These are phyloP conservation scores for Nasonia oneida DNA, from an alignment of 2,888 invertebrate genomes.

Conservation along the genomic window DNA sequence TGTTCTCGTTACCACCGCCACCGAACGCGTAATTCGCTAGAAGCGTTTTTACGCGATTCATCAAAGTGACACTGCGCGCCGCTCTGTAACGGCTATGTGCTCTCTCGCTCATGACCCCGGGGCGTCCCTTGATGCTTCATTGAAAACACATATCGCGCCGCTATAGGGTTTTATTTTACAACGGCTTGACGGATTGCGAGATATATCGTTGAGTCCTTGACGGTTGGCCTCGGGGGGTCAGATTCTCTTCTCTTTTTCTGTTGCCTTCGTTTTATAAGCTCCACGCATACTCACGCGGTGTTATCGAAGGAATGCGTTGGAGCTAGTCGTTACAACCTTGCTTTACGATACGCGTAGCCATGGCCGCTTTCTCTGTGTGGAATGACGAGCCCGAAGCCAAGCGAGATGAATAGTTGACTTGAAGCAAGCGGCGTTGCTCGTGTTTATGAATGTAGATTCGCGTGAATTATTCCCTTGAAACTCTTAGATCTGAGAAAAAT, in stretches of 20 bases:
- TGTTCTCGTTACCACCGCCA: background rate
- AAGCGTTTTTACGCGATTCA: conserved; percentile 23
- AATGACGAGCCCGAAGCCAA: too few species aligned
- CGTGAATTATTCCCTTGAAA: too few species aligned
- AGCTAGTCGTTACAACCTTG: too few species aligned
- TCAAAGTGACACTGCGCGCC: conserved; percentile 30
- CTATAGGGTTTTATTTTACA: background rate
- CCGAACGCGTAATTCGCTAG: conserved; percentile 25
- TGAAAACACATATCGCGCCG: conserved; percentile 15
- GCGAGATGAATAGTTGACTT: too few species aligned
- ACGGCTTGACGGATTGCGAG: conserved; percentile 7
- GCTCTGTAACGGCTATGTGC: background rate
- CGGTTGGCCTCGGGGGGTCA: background rate
- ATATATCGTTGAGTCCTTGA: conserved; percentile 21
- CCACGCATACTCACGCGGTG: background rate
- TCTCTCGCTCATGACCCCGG: background rate
- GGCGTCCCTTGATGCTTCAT: conserved; percentile 31
- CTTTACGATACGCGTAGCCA: too few species aligned
- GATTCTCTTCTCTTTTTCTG: background rate
- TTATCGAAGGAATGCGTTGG: background rate
- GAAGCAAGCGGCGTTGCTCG: too few species aligned
- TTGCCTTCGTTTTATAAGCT: background rate
- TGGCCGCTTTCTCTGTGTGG: too few species aligned
- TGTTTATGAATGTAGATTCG: too few species aligned
- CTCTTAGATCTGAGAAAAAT: too few species aligned